Evolutionary conservation across 1,140 invertebrate species (phyloP), one percentile per base, ranked within the genome.

Genomic region (Ditylenchus dipsaci): DNA sequence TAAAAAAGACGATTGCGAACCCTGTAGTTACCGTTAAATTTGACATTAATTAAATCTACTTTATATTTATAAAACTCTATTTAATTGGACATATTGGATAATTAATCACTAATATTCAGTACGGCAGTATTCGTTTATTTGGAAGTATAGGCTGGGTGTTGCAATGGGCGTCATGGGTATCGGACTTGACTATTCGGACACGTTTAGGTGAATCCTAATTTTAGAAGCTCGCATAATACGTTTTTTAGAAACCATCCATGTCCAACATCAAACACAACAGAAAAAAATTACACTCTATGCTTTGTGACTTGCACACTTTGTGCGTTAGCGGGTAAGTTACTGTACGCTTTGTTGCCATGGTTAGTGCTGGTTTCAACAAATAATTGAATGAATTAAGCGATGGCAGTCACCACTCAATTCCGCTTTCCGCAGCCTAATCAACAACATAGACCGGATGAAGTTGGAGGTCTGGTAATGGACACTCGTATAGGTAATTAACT

Each of bases 151-250:
- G 95, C 23, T 81, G 80, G 68, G 68, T 77, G 68, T 97, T 68
- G 90, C 94, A 13, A 98, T 98, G 95, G 97, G 98, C 83, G 91
- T 97, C 81, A 92, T 97, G 56, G 95, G 95, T 43, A 94, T 95
- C 74, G 94, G 92, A n/a, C 85, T 98, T 47, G 95, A 98, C 85
- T 92, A 96, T 82, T 95, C 93, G 0, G 82, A 95, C 88, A 72
- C 90, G 87, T 78, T 53, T 53, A 38, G 33, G 33, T 38, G 11
- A 38, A 38, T 5, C 3, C 3, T 38, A 5, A 38, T 38, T 3
- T 38, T 38, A 38, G 11, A 38, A 38, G 33, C 33, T 38, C 3
- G 33, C 33, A 38, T 11, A 38, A 5, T 3, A 38, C 33, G 3
- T 38, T 38, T 38, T 38, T 98, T 90, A 86, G 91, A 88, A 82